Conservation (phyloP, 2,113 vertebrate species). For the Nibea coibor region DNA sequence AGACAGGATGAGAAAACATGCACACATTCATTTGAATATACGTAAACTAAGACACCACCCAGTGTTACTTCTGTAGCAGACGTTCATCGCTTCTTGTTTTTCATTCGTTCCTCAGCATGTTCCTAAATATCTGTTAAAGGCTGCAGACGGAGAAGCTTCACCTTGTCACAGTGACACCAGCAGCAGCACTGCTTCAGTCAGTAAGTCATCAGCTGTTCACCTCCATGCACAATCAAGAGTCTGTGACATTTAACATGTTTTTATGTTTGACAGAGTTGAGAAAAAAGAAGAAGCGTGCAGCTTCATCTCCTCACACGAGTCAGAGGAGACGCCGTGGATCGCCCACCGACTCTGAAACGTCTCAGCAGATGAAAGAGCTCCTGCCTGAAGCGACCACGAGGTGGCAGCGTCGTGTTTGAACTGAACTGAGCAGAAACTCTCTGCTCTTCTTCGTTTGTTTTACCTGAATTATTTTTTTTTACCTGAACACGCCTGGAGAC, state of each 20-base stretch:
- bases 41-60: too few species aligned
- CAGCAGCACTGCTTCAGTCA: not conserved
- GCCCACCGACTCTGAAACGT: not conserved
- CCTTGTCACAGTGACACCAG: not conserved
- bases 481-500: too few species aligned
- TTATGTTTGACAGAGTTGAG: too few species aligned
- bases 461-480: not conserved
- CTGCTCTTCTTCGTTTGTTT: not conserved
- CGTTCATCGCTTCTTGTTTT: not conserved
- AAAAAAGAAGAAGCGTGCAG: not conserved
- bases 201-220: conserved; percentile 31
- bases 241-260: not conserved
- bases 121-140: conserved; percentile 64
- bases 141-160: not conserved
- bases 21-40: too few species aligned
- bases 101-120: conserved; percentile 60
- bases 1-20: too few species aligned
- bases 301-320: conserved; percentile 16
- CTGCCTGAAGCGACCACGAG: conserved; percentile 26
- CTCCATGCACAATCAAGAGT: fast-evolving
- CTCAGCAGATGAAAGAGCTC: not conserved
- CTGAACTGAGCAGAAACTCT: not conserved
- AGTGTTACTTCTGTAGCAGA: too few species aligned
- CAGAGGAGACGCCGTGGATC: not conserved
- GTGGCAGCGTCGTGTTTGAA: conserved; percentile 38